Conservation (phyloP, 2,797 vertebrate genomes). For the Mus spretus region DNA sequence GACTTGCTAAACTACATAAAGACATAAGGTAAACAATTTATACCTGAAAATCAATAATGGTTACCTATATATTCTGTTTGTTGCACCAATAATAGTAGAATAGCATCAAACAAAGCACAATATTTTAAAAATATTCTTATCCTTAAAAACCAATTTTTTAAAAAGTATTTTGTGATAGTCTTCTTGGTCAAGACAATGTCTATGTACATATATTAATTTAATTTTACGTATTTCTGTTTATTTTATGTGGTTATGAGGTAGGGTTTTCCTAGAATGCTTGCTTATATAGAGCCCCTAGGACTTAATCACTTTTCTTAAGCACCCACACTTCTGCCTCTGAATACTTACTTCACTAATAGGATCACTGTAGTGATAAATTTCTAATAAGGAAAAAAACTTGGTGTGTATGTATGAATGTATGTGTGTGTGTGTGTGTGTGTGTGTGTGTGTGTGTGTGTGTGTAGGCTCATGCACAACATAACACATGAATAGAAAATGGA, state of each 20-base stretch:
- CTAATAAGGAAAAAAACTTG: not conserved
- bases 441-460: not conserved
- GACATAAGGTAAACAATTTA: constrained; percentile 89
- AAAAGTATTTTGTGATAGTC: not conserved
- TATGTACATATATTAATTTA: constrained; percentile 32
- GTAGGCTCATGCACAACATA: not conserved
- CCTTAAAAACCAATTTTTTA: not conserved
- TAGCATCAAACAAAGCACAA: constrained; percentile 13
- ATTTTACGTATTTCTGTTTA: constrained; percentile 54
- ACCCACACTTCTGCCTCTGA: not conserved
- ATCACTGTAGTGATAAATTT: constrained; percentile 23
- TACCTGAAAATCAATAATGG: constrained; percentile 29
- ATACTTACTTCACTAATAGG: not conserved
- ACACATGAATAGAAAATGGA: not conserved
- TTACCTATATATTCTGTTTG: constrained; percentile 46
- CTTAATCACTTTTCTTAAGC: not conserved
- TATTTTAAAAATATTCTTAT: constrained; percentile 53
- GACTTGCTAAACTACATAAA: constrained; percentile 86
- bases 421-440: not conserved
- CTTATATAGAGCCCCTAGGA: not conserved
- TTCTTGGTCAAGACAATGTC: not conserved
- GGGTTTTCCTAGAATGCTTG: constrained; percentile 8
- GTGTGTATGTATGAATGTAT: not conserved
- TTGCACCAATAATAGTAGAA: not conserved
- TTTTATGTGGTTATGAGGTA: constrained; percentile 52